Evolutionary conservation across 1,140 invertebrate genomes (phyloP), one percentile per base, ranked within the genome.

Genomic region (Caenorhabditis tropicalis): DNA sequence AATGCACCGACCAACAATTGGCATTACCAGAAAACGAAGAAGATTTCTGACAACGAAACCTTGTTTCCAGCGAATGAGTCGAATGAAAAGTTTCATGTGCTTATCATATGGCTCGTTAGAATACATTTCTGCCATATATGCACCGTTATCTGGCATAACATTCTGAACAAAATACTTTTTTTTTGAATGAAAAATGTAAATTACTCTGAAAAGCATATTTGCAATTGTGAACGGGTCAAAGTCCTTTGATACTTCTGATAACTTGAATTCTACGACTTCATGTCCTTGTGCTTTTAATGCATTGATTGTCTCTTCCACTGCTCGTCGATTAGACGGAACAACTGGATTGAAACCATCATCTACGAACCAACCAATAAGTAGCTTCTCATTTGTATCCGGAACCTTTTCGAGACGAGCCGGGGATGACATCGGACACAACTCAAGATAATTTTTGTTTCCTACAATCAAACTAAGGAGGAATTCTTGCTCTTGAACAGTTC

Each of bases 291-390:
- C 70, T 53, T 85, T 74, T 46, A 90, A 82, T 46, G 83, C 88
- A 21, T 88, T 56, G 2, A 91, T 86, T 19, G 88, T 91, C 31
- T 90, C 88, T 5, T 60, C 21, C 10, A 91, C 90, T 10, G 84
- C 87, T 29, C 90, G 86, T 15, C 56, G 31, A 46, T 83, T 91
- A 89, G 81, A 88, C n/a, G 89, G 89, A 15, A 87, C 87, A 33
- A 90, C 85, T 39, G 79, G 70, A 56, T 90, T 70, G 58, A 90
- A 90, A 27, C 89, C 89, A 58, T 91, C 90, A 79, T 87, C 43
- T 7, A 58, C 56, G 43, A 88, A 90, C 83, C 90, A 90, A 46
- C 89, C 89, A 36, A 90, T 90, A 21, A 87, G 53, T 24, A 89
- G 79, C 24, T 82, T 58, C 21, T 86, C 85, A 0, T 87, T 81